phyloP scores from a whole-genome alignment of 2,113 vertebrate species.

The Conger conger region DNA sequence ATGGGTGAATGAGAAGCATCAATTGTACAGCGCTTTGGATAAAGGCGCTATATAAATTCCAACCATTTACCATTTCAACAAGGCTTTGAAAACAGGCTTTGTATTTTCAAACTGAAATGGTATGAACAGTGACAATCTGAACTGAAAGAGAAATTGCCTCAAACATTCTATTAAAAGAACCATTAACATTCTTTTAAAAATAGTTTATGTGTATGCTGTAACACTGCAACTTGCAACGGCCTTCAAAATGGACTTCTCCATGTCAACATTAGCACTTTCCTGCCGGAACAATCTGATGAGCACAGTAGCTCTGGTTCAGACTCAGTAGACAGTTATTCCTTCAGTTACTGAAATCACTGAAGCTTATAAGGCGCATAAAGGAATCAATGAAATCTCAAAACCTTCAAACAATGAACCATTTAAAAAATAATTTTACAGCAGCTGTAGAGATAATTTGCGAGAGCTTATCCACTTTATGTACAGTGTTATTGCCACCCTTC shows the following conservation, averaged over 20 bases:
- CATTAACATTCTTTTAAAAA: background rate
- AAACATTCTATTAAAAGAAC: background rate
- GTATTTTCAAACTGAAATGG: background rate
- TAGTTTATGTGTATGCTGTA: background rate
- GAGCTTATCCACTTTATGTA: too few species aligned
- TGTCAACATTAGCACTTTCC: background rate
- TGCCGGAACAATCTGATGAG: background rate
- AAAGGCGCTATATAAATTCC: too few species aligned
- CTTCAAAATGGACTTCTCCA: background rate
- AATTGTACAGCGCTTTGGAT: too few species aligned
- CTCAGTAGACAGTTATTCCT: background rate
- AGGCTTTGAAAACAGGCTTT: background rate
- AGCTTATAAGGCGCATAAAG: background rate
- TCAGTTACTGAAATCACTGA: background rate
- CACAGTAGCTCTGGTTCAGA: background rate
- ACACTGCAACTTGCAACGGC: background rate
- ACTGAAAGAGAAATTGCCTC: background rate
- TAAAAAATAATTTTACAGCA: too few species aligned
- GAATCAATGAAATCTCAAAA: background rate
- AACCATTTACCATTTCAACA: background rate
- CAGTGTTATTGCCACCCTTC: too few species aligned
- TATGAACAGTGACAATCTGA: background rate
- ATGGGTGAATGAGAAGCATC: too few species aligned
- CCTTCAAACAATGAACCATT: background rate
- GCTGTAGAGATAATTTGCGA: too few species aligned